Base-by-base conservation (phyloP, 2,888 invertebrate genomes). In the Tenthredo amoena region DNA sequence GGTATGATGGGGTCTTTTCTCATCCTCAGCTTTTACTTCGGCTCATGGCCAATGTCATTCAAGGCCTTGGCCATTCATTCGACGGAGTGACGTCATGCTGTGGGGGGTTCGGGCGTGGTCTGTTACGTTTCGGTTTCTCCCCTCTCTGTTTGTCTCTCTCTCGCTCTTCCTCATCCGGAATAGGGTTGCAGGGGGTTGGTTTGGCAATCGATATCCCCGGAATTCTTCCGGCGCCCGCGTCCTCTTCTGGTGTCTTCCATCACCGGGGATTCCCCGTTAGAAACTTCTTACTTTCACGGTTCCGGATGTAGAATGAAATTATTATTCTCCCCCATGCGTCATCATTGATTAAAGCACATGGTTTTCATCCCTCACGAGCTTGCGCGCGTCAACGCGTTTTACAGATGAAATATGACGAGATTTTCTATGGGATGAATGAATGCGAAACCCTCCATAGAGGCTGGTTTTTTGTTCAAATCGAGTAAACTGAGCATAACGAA, bases 101-200 rank as follows among this genome's bases (percentile, higher is more conserved):
- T 65, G 18, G 85, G 18, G 65, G 85, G 62, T n/a, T 79, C 77
- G 85, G 85, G 85, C 85, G 85, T 85, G 85, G 85, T 85, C 85
- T 85, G 47, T 65, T 79, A 85, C 77, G 77, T 77, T 85, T 85
- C 58, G 65, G 77, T 77, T 31, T 43, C 40, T 10, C 47, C 83
- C 50, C 47, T 47, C 68, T 31, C 34, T 47, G 15, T 47, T 65
- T 18, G 9, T 43, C 65, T 31, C 47, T 15, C 68, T 21, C 71
- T n/a, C 31, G 65, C 43, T 68, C 68, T 83, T 50, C 50, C 65
- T 43, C 83, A 68, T 68, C 83, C 65, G 68, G 81, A 62, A 65
- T 65, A 83, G 68, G 83, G 83, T 43, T 50, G 83, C 68, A 26
- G 68, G 83, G 81, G 68, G 83, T 43, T 83, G 34, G 83, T 62